Evolutionary conservation across 1,140 invertebrate species (phyloP), one percentile per base, ranked within the genome.

Genomic region (Ceratosolen solmsi): DNA sequence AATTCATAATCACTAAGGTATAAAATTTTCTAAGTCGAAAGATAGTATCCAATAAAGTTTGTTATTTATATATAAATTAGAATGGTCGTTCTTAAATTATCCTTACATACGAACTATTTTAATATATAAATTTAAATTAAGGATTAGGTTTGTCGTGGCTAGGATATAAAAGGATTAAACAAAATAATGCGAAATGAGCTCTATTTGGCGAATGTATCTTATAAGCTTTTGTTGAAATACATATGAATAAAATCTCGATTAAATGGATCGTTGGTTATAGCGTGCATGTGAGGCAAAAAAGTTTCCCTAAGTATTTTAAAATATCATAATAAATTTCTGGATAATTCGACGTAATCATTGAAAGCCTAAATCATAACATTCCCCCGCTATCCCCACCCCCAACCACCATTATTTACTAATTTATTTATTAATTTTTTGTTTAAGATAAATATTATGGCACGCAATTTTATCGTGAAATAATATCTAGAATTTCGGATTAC

Each of bases 111-210:
- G 20, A 68, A n/a, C 36, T 68, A 38, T 38, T 68, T 68, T 68
- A 9, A 38, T n/a, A 38, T 68, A 68, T 20, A 38, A 68, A 38
- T 68, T 68, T 38, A 68, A 68, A 68, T 68, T 68, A 38, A 5
- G 63, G 33, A n/a, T n/a, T 68, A 38, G 38, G 38, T 22, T 3
- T 8, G 33, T 20, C 60, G 30, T 27, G 30, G 15, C 8, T 17
- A 30, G 7, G 17, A n/a, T 2, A 0, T 33, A 63, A 63, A 68
- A 5, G 33, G 63, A 68, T 68, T 68, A 68, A 68, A 68, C 33
- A 38, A 36, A 22, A 38, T 38, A 36, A 38, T 38, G 4, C 27
- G 33, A 38, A 68, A 38, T 68, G 22, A 30, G 60, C 60, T 38
- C 30, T 22, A 22, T 11, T 68, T 38, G 13, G 1, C 4, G 63